phyloP scores from a whole-genome alignment of 2,113 vertebrate species.

The Nerophis lumbriciformis region DNA sequence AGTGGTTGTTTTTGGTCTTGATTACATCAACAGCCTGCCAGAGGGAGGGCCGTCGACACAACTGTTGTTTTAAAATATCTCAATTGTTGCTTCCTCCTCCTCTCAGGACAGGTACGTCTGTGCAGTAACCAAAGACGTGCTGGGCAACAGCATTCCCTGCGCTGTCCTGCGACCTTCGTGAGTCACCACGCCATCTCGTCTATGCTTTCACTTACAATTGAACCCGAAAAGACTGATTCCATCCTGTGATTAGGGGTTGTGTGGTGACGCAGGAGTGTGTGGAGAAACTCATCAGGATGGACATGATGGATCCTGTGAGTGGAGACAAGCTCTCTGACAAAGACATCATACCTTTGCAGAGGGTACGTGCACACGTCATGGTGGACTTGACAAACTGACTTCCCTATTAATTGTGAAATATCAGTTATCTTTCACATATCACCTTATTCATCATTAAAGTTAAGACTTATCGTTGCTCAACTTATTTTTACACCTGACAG shows the following conservation, averaged over 20 bases:
- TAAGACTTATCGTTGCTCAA: too few relatives aligned
- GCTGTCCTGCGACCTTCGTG: slow-evolving; percentile 83
- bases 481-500: too few relatives aligned
- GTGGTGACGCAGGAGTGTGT: slow-evolving; percentile 89
- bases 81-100: neutral
- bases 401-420: neutral
- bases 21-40: too few relatives aligned
- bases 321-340: slow-evolving; percentile 75
- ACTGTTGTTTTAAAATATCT: too few relatives aligned
- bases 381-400: neutral
- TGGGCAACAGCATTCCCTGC: slow-evolving; percentile 85
- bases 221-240: neutral
- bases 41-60: too few relatives aligned
- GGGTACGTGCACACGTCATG: slow-evolving; percentile 51
- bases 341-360: slow-evolving; percentile 83
- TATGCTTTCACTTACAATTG: neutral
- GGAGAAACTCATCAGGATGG: slow-evolving; percentile 83
- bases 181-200: slow-evolving; percentile 45
- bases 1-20: too few relatives aligned
- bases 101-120: slow-evolving; percentile 81
- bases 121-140: slow-evolving; percentile 81
- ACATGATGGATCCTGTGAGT: slow-evolving; percentile 82
- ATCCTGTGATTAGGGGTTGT: slow-evolving; percentile 58
- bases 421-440: neutral
- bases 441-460: too few relatives aligned